These are phyloP conservation scores for Xestia rhomboidea DNA, from an alignment of 2,888 invertebrate genomes.

Conservation along the genomic window DNA sequence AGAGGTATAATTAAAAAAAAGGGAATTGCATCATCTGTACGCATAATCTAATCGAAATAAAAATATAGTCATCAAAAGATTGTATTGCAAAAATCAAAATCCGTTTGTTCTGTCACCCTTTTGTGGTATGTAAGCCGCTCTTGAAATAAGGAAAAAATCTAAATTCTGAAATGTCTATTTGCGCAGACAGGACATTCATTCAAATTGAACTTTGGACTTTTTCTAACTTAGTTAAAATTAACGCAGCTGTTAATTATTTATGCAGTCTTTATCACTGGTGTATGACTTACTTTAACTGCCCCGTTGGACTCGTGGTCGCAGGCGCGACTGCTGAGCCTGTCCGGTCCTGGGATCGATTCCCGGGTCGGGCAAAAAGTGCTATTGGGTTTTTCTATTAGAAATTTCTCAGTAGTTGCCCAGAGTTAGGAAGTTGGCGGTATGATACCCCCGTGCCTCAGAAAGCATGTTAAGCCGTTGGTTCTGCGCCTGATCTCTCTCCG, in stretches of 20 bases:
- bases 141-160: neutral
- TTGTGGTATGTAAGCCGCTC: neutral
- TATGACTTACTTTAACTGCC: neutral
- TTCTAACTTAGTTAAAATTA: neutral
- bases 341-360: too few relatives aligned
- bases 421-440: too few relatives aligned
- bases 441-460: too few relatives aligned
- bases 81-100: neutral
- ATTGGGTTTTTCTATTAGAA: too few relatives aligned
- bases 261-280: neutral
- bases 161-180: neutral
- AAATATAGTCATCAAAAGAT: neutral
- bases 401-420: too few relatives aligned
- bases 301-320: too few relatives aligned
- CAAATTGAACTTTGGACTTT: neutral
- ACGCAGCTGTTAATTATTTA: neutral
- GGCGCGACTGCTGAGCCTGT: too few relatives aligned
- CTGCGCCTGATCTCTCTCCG: too few relatives aligned
- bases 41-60: constrained; percentile 2
- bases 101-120: neutral
- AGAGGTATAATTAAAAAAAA: neutral
- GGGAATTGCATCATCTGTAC: neutral
- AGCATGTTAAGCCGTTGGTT: too few relatives aligned
- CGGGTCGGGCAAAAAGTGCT: too few relatives aligned
- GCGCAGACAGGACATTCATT: neutral